phyloP scores from a whole-genome alignment of 92 coral and sea anemone species.

The Umimayanthus kanabou region DNA sequence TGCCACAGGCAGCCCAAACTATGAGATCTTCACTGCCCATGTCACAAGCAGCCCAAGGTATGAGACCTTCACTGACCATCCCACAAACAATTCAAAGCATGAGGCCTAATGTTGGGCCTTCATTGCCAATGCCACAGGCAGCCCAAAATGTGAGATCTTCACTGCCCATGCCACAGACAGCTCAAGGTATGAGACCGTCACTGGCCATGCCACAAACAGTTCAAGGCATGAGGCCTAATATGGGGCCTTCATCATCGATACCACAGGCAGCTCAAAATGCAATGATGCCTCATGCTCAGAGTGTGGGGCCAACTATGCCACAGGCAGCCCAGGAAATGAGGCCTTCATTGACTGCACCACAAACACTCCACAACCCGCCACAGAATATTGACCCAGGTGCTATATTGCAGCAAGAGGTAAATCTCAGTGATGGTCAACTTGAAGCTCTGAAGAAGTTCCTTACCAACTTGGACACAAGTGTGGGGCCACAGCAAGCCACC shows the following conservation, averaged over 20 bases:
- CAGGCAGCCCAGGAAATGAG: slow-evolving; percentile 10
- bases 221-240: slow-evolving; percentile 19
- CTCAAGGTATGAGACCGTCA: neutral
- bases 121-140: neutral
- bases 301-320: neutral
- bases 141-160: neutral
- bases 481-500: neutral
- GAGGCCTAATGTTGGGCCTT: neutral
- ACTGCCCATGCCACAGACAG: neutral
- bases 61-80: neutral
- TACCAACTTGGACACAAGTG: neutral
- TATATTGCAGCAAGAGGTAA: slow-evolving; percentile 38
- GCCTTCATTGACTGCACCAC: neutral
- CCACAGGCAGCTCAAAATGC: slow-evolving; percentile 11
- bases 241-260: neutral
- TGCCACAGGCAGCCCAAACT: slow-evolving; percentile 6
- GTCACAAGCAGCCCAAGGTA: slow-evolving; percentile 7
- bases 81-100: neutral
- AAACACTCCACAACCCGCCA: neutral
- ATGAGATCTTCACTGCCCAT: neutral
- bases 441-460: slow-evolving; percentile 33
- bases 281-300: neutral
- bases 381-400: slow-evolving; percentile 26
- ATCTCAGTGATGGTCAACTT: slow-evolving; percentile 27
- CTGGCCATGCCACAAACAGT: slow-evolving; percentile 9